These are phyloP conservation scores for Chelonia mydas DNA, from an alignment of 2,797 vertebrate genomes.

Conservation along the genomic window DNA sequence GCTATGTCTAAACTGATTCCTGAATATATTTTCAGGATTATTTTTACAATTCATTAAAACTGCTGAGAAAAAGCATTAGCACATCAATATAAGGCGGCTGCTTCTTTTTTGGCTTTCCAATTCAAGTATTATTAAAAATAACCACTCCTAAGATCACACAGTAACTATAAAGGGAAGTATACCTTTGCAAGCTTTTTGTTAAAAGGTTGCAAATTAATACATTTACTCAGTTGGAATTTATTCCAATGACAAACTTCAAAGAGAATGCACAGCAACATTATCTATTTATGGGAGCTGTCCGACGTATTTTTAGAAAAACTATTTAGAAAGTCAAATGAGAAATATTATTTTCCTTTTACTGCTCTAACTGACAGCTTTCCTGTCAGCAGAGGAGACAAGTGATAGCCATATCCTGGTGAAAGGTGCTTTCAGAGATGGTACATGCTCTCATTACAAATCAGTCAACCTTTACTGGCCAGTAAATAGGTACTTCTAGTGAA, in stretches of 20 bases:
- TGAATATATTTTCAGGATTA: constrained; percentile 48
- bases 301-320: not conserved
- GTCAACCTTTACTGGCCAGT: not conserved
- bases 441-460: not conserved
- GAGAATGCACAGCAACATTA: not conserved
- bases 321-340: not conserved
- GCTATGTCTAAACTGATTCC: constrained; percentile 53
- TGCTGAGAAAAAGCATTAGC: not conserved
- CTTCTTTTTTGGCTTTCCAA: constrained; percentile 35
- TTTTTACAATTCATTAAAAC: constrained; percentile 43
- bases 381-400: not conserved
- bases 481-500: not conserved
- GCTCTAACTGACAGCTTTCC: not conserved
- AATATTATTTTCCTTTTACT: not conserved
- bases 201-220: constrained; percentile 40
- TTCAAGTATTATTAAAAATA: not conserved
- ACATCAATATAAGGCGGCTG: not conserved
- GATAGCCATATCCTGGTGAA: not conserved
- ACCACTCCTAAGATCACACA: not conserved
- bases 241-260: not conserved
- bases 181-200: not conserved
- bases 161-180: not conserved
- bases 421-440: fast-evolving
- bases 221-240: not conserved
- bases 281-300: not conserved